Percentiles rank a stretch among this genome's conserved stretches.
phyloP scores from a whole-genome alignment of 2,113 vertebrate genomes.

The Steatornis caripensis region DNA sequence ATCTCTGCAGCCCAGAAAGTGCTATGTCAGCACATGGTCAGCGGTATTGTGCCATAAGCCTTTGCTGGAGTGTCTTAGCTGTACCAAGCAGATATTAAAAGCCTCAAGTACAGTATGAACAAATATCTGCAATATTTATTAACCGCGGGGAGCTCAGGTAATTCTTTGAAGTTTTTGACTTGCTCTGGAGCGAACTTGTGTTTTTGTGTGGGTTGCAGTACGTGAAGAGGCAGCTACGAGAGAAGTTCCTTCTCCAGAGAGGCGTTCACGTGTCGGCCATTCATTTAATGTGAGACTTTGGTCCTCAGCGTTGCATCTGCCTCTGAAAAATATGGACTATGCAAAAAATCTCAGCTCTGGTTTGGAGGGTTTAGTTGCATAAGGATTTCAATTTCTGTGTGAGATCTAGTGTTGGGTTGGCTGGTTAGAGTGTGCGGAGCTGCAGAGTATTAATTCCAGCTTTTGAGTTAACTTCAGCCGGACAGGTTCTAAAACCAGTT shows the following conservation, averaged over 20 bases:
- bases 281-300: background rate
- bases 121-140: conserved; percentile 53
- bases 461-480: background rate
- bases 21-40: conserved; percentile 25
- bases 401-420: background rate
- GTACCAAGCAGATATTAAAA: background rate
- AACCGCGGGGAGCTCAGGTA: conserved; percentile 49
- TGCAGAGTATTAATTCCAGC: background rate
- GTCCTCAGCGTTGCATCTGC: background rate
- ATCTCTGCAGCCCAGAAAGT: background rate
- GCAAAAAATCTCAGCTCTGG: background rate
- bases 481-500: background rate
- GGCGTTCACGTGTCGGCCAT: background rate
- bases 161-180: background rate
- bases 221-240: background rate
- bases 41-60: background rate
- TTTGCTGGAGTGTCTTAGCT: background rate
- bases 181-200: background rate
- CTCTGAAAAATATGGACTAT: background rate
- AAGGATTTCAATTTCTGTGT: background rate
- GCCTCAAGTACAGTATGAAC: conserved; percentile 45
- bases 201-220: background rate
- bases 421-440: background rate
- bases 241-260: background rate
- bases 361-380: background rate